Evolutionary conservation across 1,140 invertebrate species (phyloP).

Genomic region (Drosophila paulistorum): DNA sequence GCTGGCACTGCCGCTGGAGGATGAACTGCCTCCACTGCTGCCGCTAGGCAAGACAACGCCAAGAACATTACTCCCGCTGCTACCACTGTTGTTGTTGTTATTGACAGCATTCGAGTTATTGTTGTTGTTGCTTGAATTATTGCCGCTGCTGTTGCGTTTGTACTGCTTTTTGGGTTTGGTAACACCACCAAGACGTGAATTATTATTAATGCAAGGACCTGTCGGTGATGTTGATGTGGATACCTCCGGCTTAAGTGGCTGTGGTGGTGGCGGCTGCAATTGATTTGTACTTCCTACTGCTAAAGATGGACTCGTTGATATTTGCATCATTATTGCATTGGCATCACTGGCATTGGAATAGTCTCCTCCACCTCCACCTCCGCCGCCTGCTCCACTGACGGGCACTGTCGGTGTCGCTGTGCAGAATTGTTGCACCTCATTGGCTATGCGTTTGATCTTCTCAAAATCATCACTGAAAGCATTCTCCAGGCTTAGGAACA

Average conservation of each 20-base stretch:
- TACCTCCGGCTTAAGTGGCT: constrained; percentile 74
- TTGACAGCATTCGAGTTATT: constrained; percentile 71
- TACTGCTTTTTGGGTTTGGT: constrained; percentile 83
- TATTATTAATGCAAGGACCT: constrained; percentile 22
- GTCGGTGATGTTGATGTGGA: constrained; percentile 56
- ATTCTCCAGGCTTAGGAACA: constrained; percentile 88
- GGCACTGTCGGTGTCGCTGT: constrained; percentile 75
- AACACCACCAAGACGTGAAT: constrained; percentile 48
- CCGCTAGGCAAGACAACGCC: constrained; percentile 48
- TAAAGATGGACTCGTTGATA: constrained; percentile 53
- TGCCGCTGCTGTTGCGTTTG: constrained; percentile 82
- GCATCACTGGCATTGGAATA: constrained; percentile 51
- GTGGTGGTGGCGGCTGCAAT: constrained; percentile 72
- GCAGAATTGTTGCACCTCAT: constrained; percentile 89
- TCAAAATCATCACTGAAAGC: constrained; percentile 89
- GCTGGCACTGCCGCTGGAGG: constrained; percentile 70
- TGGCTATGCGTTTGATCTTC: constrained; percentile 89
- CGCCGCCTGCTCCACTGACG: neutral
- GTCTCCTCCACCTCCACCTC: constrained; percentile 17
- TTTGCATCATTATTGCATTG: constrained; percentile 70
- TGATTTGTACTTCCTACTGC: constrained; percentile 41
- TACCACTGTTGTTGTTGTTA: constrained; percentile 83
- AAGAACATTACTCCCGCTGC: constrained; percentile 82
- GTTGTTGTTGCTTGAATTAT: constrained; percentile 64
- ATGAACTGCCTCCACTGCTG: constrained; percentile 51